Evolutionary conservation across 2,113 vertebrate species (phyloP).

Genomic region (Otus sunia): DNA sequence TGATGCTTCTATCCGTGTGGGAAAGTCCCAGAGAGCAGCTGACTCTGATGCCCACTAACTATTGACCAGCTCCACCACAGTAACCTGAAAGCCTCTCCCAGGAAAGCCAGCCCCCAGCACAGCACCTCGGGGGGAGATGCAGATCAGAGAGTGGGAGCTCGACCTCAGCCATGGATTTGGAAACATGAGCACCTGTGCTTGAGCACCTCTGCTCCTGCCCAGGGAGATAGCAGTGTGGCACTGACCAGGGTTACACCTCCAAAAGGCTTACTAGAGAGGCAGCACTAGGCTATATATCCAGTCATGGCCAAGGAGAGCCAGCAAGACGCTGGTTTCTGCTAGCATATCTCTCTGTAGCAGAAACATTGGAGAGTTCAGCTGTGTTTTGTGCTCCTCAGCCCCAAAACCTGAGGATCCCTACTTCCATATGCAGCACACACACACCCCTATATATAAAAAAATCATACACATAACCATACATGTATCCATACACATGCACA

Average conservation of each 20-base stretch:
- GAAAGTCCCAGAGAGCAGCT: neutral
- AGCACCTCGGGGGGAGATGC: neutral
- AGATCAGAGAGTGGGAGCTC: neutral
- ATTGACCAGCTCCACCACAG: neutral
- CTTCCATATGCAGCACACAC: neutral
- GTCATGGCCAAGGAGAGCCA: neutral
- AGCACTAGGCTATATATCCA: neutral
- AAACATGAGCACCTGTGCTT: neutral
- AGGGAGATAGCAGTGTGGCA: fast-evolving
- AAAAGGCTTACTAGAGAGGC: neutral
- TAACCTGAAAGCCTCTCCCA: neutral
- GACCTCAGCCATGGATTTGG: neutral
- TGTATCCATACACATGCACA: fast-evolving
- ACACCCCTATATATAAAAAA: neutral
- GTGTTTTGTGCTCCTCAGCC: neutral
- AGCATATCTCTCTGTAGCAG: neutral
- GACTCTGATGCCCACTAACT: neutral
- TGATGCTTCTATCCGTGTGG: fast-evolving
- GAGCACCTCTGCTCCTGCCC: neutral
- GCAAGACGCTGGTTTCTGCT: neutral
- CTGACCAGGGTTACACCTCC: no score
- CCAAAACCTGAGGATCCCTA: neutral
- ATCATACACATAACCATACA: fast-evolving
- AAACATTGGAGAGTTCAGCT: neutral
- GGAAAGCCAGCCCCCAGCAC: neutral